These are phyloP conservation scores for Emydoidea blandingii DNA, from an alignment of 2,797 vertebrate species.

Conservation along the genomic window DNA sequence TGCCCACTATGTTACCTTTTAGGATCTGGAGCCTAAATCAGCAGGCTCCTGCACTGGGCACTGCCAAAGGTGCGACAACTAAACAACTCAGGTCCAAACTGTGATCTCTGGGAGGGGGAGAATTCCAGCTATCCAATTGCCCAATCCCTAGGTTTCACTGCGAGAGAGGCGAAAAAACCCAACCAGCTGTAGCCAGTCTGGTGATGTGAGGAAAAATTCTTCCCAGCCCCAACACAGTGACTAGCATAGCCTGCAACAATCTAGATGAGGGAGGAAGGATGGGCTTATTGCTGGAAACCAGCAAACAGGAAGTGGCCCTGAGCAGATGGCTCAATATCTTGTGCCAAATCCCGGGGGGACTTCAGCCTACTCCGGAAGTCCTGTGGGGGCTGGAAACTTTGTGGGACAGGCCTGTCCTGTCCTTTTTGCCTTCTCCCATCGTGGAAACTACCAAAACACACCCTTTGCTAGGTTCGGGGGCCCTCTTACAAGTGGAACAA, in stretches of 20 bases:
- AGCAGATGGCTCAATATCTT: background rate
- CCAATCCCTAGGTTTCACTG: background rate
- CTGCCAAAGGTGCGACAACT: background rate
- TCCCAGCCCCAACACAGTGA: background rate
- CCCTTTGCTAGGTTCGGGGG: background rate
- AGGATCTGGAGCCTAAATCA: background rate
- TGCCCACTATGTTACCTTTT: background rate
- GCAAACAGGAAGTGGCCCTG: background rate
- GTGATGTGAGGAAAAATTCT: background rate
- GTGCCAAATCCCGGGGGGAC: background rate
- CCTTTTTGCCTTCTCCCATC: background rate
- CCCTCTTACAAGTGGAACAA: slow-evolving; percentile 24
- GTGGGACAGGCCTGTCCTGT: background rate
- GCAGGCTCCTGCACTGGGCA: background rate
- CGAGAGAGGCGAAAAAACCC: background rate
- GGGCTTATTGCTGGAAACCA: background rate
- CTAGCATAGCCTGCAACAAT: background rate
- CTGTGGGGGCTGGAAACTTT: background rate
- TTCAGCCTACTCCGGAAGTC: background rate
- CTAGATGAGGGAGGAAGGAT: too few relatives aligned
- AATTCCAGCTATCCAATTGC: background rate
- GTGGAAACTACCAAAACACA: background rate
- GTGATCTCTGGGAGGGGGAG: background rate
- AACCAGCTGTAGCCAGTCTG: background rate
- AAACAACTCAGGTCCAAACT: background rate